Base-by-base conservation (phyloP, 2,797 vertebrate genomes). In the Huso huso region DNA sequence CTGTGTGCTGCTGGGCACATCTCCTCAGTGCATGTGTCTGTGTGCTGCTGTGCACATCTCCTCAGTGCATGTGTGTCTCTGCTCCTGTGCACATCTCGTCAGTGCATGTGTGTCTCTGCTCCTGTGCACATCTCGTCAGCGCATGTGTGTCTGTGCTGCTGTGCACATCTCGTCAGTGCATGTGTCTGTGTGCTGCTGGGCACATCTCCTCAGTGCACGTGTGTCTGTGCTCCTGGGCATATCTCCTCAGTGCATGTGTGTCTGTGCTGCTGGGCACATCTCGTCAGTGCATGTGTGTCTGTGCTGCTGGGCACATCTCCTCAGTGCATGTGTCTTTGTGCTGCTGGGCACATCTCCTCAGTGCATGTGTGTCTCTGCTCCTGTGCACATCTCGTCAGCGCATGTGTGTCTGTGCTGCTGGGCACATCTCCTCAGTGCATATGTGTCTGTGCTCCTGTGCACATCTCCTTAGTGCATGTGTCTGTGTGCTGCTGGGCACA, bases 1-100 rank as follows among this genome's bases (percentile, higher is more conserved):
- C 48, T 53, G 15, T 65, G 10, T 65, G 8, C 60, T 51, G n/a
- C 15, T 62, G 37, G 1, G 1, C 37, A 37, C 37, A 37, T 37
- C 37, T 37, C 37, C 37, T 37, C 37, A 4, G 37, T 5, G 6
- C 64, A 9, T 23, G 13, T 59, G 18, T 65, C 12, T 53, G 15
- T 69, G 15, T 68, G 51, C 10, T 48, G 12, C 8, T 62, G 53
- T 69, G 8, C 70, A 37, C 66, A 50, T 51, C 0, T 53, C 50
- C 12, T 37, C 37, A 37, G 37, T 37, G 5, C 37, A 37, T 37
- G 37, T 37, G 5, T 37, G n/a, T n/a, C n/a, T n/a, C n/a, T n/a
- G n/a, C n/a, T n/a, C n/a, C 12, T 69, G 15, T 68, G 51, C 70
- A 37, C 66, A 50, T 51, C 0, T 53, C 50, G 6, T 18, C 18